Evolutionary conservation across 2,113 vertebrate species (phyloP).

Genomic region (Leiothrix lutea): DNA sequence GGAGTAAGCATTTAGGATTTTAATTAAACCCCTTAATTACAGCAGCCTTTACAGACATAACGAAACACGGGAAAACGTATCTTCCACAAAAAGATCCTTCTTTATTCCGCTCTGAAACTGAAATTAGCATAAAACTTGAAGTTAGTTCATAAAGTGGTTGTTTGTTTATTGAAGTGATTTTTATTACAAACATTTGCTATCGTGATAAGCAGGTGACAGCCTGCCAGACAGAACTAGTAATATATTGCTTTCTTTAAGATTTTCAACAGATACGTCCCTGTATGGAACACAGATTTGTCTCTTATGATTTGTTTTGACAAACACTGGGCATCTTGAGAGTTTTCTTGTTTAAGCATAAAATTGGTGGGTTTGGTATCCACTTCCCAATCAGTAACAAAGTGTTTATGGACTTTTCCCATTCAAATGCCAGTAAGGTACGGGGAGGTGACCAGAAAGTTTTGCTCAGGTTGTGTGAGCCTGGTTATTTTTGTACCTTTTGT

Average conservation of each 20-base stretch:
- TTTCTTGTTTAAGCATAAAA: neutral
- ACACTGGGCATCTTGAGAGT: neutral
- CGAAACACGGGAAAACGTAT: fast-evolving
- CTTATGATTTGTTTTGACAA: neutral
- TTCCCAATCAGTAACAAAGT: neutral
- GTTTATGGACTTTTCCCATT: neutral
- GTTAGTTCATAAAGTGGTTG: neutral
- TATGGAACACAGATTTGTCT: neutral
- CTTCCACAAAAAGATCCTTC: neutral
- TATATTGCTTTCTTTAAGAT: neutral
- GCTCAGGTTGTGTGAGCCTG: neutral
- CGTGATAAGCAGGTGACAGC: neutral
- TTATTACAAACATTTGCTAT: neutral
- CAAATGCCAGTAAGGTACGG: neutral
- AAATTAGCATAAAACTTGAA: neutral
- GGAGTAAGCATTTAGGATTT: neutral
- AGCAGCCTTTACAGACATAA: neutral
- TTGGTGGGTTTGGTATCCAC: neutral
- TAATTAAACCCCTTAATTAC: neutral
- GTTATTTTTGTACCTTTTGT: neutral
- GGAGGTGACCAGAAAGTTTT: neutral
- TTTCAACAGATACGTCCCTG: neutral
- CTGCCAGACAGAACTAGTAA: neutral
- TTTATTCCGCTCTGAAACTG: neutral
- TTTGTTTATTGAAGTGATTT: neutral